Evolutionary conservation across 2,797 vertebrate species (phyloP).

Genomic region (Poeciliopsis gracilis): DNA sequence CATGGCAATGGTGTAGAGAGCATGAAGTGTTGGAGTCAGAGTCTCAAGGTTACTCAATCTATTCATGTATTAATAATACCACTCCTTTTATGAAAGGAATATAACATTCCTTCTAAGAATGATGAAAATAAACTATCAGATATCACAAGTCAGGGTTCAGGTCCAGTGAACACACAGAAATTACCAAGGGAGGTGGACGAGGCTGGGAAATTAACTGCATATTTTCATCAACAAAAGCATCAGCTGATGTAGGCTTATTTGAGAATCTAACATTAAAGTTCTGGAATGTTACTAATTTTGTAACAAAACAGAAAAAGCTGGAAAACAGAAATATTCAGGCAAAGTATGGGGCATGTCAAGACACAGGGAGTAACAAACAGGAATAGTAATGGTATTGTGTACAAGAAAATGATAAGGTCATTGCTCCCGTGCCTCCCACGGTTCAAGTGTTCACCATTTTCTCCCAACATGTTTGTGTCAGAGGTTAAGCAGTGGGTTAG

Average conservation of each 20-base stretch:
- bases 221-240: conserved; percentile 43
- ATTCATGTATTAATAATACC: conserved; percentile 76
- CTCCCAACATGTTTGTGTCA: conserved; percentile 52
- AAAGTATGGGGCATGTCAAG: background rate
- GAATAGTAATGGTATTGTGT: conserved; percentile 2
- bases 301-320: conserved; percentile 25
- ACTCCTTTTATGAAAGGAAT: conserved; percentile 66
- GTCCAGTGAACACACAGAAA: conserved; percentile 42
- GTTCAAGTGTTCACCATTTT: conserved; percentile 22
- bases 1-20: conserved; percentile 78
- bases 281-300: conserved; percentile 40
- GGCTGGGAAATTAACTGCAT: conserved; percentile 63
- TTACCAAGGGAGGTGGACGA: conserved; percentile 41
- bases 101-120: conserved; percentile 63
- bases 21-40: conserved; percentile 60
- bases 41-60: conserved; percentile 81
- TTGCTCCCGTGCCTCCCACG: conserved; percentile 16
- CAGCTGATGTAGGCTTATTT: conserved; percentile 54
- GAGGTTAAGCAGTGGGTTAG: conserved; percentile 67
- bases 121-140: conserved; percentile 69
- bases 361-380: background rate
- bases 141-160: conserved; percentile 33
- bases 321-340: conserved; percentile 6
- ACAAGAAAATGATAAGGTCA: conserved; percentile 6
- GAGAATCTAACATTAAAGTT: conserved; percentile 38